phyloP scores from a whole-genome alignment of 2,113 vertebrate genomes.

The Zapus hudsonius region DNA sequence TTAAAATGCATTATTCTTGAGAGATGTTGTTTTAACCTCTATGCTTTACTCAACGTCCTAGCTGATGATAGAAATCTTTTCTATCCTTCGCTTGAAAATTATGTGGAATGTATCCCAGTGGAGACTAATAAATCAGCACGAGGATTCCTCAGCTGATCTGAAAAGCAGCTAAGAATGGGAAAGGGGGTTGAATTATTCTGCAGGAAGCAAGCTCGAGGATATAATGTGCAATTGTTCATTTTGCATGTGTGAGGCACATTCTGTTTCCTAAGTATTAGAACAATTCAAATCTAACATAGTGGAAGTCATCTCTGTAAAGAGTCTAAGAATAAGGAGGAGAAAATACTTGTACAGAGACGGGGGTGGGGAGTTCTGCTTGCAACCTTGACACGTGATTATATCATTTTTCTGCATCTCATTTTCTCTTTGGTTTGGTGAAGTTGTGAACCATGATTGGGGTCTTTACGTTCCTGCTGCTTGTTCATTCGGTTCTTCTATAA shows the following conservation, averaged over 20 bases:
- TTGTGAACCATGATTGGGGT: neutral
- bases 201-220: neutral
- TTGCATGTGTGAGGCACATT: neutral
- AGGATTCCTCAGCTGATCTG: slow-evolving; percentile 32
- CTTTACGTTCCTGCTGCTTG: too few relatives aligned
- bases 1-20: slow-evolving; percentile 64
- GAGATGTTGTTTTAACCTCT: slow-evolving; percentile 67
- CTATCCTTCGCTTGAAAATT: slow-evolving; percentile 58
- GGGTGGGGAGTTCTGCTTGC: neutral
- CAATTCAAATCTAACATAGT: neutral
- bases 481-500: neutral
- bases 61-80: slow-evolving; percentile 70
- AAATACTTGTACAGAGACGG: neutral
- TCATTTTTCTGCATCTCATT: neutral
- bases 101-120: slow-evolving; percentile 34
- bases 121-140: slow-evolving; percentile 58
- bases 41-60: slow-evolving; percentile 36
- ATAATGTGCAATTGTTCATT: neutral
- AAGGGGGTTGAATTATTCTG: slow-evolving; percentile 12
- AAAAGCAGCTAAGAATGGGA: neutral
- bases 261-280: neutral
- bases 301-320: neutral
- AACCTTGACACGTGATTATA: neutral
- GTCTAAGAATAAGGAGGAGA: neutral
- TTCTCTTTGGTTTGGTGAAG: neutral